Base-by-base conservation (phyloP, 2,797 vertebrate genomes). In the Trichosurus vulpecula region DNA sequence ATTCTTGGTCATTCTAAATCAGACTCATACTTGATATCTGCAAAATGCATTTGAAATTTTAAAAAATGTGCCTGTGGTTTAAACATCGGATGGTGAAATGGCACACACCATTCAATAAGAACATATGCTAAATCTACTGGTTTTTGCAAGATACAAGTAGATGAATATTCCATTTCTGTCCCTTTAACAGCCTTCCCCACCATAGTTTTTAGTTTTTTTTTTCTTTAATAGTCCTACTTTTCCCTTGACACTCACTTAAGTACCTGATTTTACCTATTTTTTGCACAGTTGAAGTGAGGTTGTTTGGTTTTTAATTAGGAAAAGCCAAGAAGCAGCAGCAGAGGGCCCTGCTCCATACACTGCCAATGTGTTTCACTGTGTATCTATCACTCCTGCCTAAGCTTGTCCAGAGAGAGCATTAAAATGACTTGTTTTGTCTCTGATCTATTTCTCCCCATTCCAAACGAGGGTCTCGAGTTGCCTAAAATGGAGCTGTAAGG, bases 81-180 rank as follows among this genome's bases (percentile, higher is more conserved):
- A 90, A 95, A 94, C 19, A 81, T 96, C 54, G 96, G 55, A 53
- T 96, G 51, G 92, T 51, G 16, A 95, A 95, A 27, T 61, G 52
- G 52, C 95, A 92, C 35, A 51, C 0, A 27, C 35, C 90, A 81
- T 87, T 90, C 81, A 54, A 19, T 93, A 91, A 94, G 81, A 92
- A 95, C 92, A 54, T 90, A 61, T 54, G 51, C 92, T 92, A 27
- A 41, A 51, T 93, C 51, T 27, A 30, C 90, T 61, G 92, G 61
- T 55, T 93, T 55, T 13, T 25, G 35, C 13, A 41, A 53, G 41
- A n/a, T 31, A 12, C 55, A 95, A 90, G 54, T 91, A 61, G 52
- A 81, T 95, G 91, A 93, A 4, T 19, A 55, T n/a, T 41, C 41
- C 52, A 56, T 95, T 94, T 94, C 91, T 94, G 91, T 93, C 58